Evolutionary conservation across 1,140 invertebrate species (phyloP).

Genomic region (Melitaea cinxia): DNA sequence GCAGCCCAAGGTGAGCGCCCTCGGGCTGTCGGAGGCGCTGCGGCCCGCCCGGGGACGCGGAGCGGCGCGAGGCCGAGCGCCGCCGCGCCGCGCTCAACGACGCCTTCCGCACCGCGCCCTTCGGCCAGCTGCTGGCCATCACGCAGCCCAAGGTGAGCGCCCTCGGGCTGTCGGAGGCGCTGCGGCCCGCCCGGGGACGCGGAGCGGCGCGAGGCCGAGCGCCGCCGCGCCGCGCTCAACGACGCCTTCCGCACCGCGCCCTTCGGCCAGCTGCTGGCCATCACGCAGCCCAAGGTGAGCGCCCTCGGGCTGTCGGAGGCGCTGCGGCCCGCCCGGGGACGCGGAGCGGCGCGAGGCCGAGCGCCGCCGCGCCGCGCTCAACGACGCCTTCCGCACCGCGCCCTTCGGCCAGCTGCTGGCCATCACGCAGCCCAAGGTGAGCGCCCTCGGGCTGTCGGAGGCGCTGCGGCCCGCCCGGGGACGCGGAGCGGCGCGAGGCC

Average conservation of each 20-base stretch:
- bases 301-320: conserved; percentile 94
- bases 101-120: conserved; percentile 91
- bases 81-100: conserved; percentile 89
- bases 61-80: conserved; percentile 88
- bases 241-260: conserved; percentile 92
- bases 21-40: conserved; percentile 93
- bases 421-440: no score
- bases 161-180: conserved; percentile 95
- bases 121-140: conserved; percentile 79
- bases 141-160: conserved; percentile 84
- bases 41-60: conserved; percentile 88
- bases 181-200: conserved; percentile 88
- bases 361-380: no score
- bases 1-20: conserved; percentile 87
- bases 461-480: no score
- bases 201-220: conserved; percentile 87
- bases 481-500: no score
- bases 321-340: no score
- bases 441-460: no score
- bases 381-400: no score
- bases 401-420: no score
- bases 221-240: conserved; percentile 88
- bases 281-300: conserved; percentile 84
- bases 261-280: conserved; percentile 75
- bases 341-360: no score